These are phyloP conservation scores for Enoplosus armatus DNA, from an alignment of 2,797 vertebrate genomes.

Conservation along the genomic window DNA sequence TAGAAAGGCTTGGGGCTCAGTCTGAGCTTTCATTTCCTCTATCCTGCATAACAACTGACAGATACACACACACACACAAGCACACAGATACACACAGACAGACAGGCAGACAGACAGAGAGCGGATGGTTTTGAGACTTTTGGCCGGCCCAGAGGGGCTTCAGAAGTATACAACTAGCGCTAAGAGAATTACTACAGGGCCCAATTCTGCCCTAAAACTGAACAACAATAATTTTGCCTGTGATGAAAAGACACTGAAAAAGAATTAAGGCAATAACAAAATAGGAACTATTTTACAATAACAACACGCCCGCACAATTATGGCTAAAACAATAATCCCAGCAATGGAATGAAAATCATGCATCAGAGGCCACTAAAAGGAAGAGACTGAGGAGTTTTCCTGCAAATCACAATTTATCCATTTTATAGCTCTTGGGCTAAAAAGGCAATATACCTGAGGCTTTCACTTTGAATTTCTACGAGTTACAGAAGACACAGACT, in stretches of 20 bases:
- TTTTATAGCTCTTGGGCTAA: not conserved
- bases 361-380: constrained; percentile 6
- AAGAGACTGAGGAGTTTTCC: constrained; percentile 8
- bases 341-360: constrained; percentile 12
- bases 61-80: constrained; percentile 44
- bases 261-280: not conserved
- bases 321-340: constrained; percentile 3
- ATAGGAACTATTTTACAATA: constrained; percentile 8
- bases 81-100: constrained; percentile 20
- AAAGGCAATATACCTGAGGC: constrained; percentile 6
- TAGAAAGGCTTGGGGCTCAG: constrained; percentile 70
- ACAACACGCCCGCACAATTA: not conserved
- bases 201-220: constrained; percentile 15
- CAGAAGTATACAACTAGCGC: constrained; percentile 48
- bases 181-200: constrained; percentile 47
- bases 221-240: not conserved
- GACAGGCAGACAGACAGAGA: constrained; percentile 41
- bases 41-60: constrained; percentile 75
- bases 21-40: constrained; percentile 87
- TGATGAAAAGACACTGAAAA: constrained; percentile 6
- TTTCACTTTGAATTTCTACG: constrained; percentile 2
- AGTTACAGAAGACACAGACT: constrained; percentile 1
- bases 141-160: constrained; percentile 59
- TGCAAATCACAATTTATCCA: constrained; percentile 8
- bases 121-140: constrained; percentile 63